These are phyloP conservation scores for Drosophila micromelanica DNA, from an alignment of 1,140 invertebrate species.

Conservation along the genomic window DNA sequence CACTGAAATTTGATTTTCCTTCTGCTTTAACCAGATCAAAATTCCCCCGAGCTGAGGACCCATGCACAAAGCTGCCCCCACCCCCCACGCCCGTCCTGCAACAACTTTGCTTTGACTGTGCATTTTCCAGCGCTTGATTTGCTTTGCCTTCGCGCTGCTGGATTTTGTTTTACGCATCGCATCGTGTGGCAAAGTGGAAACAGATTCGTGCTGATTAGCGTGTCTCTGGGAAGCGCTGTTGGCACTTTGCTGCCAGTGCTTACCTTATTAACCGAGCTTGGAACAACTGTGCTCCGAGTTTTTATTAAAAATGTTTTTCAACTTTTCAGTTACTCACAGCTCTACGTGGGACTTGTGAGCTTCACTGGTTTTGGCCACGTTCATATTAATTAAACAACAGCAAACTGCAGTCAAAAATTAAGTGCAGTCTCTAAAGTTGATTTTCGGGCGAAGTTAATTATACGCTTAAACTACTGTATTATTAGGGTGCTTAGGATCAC, in stretches of 20 bases:
- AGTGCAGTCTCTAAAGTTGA: neutral
- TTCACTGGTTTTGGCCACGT: too few relatives aligned
- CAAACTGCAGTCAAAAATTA: neutral
- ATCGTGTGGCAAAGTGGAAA: conserved; percentile 6
- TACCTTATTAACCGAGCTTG: conserved; percentile 9
- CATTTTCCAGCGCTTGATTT: conserved; percentile 55
- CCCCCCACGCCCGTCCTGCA: conserved; percentile 7
- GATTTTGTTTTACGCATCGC: conserved; percentile 28
- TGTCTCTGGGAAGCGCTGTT: conserved; percentile 23
- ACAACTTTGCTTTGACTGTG: conserved; percentile 57
- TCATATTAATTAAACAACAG: neutral
- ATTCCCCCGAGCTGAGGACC: conserved; percentile 6
- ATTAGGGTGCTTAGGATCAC: too few relatives aligned
- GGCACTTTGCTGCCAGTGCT: conserved; percentile 3
- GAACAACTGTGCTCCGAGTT: neutral
- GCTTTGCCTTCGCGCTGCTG: conserved; percentile 17
- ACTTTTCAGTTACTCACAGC: neutral
- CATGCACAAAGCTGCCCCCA: conserved; percentile 3
- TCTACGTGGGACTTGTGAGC: too few relatives aligned
- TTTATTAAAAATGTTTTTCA: conserved; percentile 7
- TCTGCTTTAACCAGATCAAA: conserved; percentile 36
- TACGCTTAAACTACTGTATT: too few relatives aligned
- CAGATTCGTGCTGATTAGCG: conserved; percentile 58
- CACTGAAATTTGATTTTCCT: conserved; percentile 72
- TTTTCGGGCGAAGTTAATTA: too few relatives aligned